These are phyloP conservation scores for Thalassaphorura encarpata DNA, from an alignment of 1,140 invertebrate genomes.

Conservation along the genomic window DNA sequence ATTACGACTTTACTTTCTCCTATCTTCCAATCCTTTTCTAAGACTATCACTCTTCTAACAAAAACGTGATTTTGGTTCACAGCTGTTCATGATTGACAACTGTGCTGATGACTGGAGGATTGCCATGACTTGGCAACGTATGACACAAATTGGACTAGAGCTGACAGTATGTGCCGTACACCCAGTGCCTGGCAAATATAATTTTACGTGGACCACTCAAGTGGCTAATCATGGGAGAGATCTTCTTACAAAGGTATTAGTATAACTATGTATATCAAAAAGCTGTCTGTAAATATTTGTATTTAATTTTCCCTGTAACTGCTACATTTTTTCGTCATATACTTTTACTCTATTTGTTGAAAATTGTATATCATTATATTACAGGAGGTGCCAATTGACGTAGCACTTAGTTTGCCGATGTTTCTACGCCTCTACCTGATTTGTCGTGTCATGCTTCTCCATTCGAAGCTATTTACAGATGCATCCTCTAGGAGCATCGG, in stretches of 20 bases:
- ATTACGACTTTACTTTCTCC: too few relatives aligned
- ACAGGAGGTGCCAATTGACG: constrained; percentile 81
- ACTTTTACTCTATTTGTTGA: too few relatives aligned
- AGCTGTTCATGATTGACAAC: constrained; percentile 99
- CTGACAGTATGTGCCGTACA: constrained; percentile 66
- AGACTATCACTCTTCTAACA: too few relatives aligned
- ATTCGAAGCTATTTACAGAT: constrained; percentile 95
- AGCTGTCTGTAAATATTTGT: too few relatives aligned
- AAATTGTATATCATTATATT: constrained; percentile 5
- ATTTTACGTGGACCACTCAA: constrained; percentile 92
- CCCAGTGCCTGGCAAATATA: constrained; percentile 82
- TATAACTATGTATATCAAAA: too few relatives aligned
- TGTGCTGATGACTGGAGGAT: constrained; percentile 99
- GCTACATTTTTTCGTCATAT: too few relatives aligned
- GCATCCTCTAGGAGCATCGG: constrained; percentile 59
- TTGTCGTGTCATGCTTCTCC: constrained; percentile 96
- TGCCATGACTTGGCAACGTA: constrained; percentile 95
- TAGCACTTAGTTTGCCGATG: constrained; percentile 96
- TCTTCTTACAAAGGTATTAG: constrained; percentile 1
- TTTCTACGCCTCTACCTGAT: constrained; percentile 98
- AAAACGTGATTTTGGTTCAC: constrained; percentile 34
- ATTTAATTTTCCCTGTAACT: too few relatives aligned
- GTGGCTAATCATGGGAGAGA: constrained; percentile 43
- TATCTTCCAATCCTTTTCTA: too few relatives aligned
- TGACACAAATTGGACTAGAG: constrained; percentile 85